These are phyloP conservation scores for Enhydra lutris DNA, from an alignment of 2,113 vertebrate genomes.

Conservation along the genomic window DNA sequence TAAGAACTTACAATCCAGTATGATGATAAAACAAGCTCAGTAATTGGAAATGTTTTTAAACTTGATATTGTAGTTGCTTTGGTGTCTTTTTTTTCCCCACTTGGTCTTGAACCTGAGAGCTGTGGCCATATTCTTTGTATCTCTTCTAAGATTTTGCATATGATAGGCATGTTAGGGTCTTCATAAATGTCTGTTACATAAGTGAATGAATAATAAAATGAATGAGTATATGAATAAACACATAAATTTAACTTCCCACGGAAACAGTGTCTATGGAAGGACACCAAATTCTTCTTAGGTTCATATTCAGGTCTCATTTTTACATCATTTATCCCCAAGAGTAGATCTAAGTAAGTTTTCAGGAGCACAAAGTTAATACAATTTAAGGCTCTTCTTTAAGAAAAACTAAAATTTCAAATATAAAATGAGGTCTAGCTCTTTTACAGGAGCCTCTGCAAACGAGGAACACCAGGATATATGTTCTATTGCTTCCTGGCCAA, in stretches of 20 bases:
- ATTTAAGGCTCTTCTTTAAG: not conserved
- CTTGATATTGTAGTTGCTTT: not conserved
- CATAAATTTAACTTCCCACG: not conserved
- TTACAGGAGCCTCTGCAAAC: not conserved
- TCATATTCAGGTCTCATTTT: not conserved
- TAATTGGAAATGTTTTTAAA: not conserved
- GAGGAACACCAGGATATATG: fast-evolving
- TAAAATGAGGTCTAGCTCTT: not conserved
- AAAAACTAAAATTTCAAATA: not conserved
- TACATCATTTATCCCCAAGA: not conserved
- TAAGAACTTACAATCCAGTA: not conserved
- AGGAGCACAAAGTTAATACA: not conserved
- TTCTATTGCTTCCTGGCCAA: not conserved
- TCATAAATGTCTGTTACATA: not conserved
- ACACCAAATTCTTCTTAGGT: not conserved
- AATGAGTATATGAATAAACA: not conserved
- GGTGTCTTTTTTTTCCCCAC: not conserved
- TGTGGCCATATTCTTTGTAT: not conserved
- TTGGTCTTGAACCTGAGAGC: not conserved
- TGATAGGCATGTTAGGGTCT: not conserved
- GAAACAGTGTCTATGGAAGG: not conserved
- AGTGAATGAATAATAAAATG: not conserved
- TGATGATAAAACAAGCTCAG: not conserved
- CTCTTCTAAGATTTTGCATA: not conserved
- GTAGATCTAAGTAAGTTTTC: not conserved